Evolutionary conservation across 2,888 invertebrate genomes (phyloP), one percentile per base, ranked within the genome.

Genomic region (Galerucella nymphaeae): DNA sequence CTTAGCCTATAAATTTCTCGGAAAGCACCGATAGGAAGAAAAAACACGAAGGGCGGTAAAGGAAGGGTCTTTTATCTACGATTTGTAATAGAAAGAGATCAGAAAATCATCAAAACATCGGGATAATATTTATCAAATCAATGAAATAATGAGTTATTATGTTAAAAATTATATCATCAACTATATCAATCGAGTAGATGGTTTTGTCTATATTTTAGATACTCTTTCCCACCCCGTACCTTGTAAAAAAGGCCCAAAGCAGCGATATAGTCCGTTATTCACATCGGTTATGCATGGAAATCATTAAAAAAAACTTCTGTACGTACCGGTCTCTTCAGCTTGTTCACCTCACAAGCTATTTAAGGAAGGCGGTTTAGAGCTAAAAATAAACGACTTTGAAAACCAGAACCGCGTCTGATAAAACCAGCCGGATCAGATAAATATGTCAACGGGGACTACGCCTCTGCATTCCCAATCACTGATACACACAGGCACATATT

Each of bases 361-460:
- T 83, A 84, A 84, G 84, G 83, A 83, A 83, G 82, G 79, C 81
- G 79, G 80, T 79, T 81, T 83, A 82, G 55, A 79, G 80, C 78
- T 81, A 83, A 83, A 70, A 83, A 68, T 82, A 83, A 82, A 84
- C 81, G 82, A 81, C 82, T 81, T 81, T 78, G 80, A 79, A 81
- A 83, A 82, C 82, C 82, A 80, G 81, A 83, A 79, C 82, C 79
- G 80, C 77, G 79, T 76, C 82, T 79, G 82, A 84, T 83, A 85
- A 83, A 84, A 83, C 83, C 83, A 83, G 84, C 84, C 82, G 84
- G 80, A 84, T 85, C 85, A 83, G 85, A 86, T 86, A 86, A 86
- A 86, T 83, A 85, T 85, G 85, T 86, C 86, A 86, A 84, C 84
- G 72, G 80, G 80, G 78, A 81, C 83, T 81, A 84, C 84, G 84